Evolutionary conservation across 2,113 vertebrate species (phyloP), one percentile per base, ranked within the genome.

Genomic region (Enhydra lutris): DNA sequence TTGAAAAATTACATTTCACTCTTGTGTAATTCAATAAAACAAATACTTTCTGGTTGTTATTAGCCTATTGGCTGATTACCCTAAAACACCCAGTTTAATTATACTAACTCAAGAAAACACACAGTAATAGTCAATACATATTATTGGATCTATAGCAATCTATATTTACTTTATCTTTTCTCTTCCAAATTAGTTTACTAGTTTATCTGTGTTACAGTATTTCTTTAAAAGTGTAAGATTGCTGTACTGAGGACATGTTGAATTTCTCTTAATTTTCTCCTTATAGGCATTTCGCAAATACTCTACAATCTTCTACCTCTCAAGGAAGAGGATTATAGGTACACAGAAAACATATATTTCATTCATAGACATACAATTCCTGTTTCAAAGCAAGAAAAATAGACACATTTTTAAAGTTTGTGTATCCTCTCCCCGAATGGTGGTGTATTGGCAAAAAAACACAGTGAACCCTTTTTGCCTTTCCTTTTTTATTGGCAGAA

Each of bases 381-480:
- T 39, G 26, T 87, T 83, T 87, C n/a, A 83, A 89, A 55, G 12
- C 17, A 83, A 26, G 26, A 47, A 17, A 74, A 57, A 52, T 15
- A 26, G 26, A 34, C 36, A 20, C 36, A 69, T 0, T 82, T 42
- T 63, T 47, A 34, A 14, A 83, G 74, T 31, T 4, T 20, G 29
- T 52, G 7, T 3, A 21, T 11, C 23, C 21, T 52, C 29, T 24
- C 24, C 36, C 36, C 0, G 6, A 50, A 47, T n/a, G 11, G 31
- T 0, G 6, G 0, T 2, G 1, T 0, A 13, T 0, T 24, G 1
- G n/a, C 18, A 74, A 34, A 21, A 59, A 59, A 86, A 79, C 15
- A 80, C 4, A 50, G 12, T 24, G 6, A 6, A 20, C 24, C 50
- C 31, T 21, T 63, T 26, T 18, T 6, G 50, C 11, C 7, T 61